phyloP scores from a whole-genome alignment of 2,113 vertebrate species.

The Calidris pugnax region DNA sequence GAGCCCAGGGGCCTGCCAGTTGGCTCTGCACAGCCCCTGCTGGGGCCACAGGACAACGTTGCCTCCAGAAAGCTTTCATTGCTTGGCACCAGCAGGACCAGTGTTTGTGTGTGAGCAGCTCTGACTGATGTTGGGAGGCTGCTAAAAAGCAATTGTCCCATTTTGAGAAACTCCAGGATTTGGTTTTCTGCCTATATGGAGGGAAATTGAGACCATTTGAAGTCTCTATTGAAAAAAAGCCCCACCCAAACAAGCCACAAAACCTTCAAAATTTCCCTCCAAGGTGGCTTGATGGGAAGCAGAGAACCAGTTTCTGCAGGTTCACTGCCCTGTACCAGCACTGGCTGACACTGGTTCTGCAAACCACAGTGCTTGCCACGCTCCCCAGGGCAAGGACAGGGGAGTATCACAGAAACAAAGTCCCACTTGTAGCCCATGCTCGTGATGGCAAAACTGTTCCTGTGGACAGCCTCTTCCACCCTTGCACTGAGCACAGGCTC shows the following conservation, averaged over 20 bases:
- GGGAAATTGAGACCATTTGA: not conserved
- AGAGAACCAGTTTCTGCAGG: not conserved
- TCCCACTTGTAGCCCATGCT: not conserved
- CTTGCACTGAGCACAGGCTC: not conserved
- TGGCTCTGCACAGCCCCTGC: not conserved
- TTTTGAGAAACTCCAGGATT: not conserved
- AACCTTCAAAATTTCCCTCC: not conserved
- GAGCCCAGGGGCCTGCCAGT: not conserved
- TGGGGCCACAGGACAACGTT: not conserved
- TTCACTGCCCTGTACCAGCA: not conserved
- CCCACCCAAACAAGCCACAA: not conserved
- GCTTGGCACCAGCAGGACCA: not conserved
- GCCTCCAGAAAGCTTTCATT: not conserved
- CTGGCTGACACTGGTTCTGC: not conserved
- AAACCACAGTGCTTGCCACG: not conserved
- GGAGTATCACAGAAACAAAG: not conserved
- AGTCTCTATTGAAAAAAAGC: not conserved
- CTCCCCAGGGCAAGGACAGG: rapidly evolving
- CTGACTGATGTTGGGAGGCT: not conserved
- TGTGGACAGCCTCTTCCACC: not conserved
- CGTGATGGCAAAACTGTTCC: not conserved
- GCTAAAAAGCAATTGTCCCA: not conserved
- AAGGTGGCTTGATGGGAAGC: not conserved
- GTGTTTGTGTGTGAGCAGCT: not conserved
- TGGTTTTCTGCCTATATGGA: not conserved